Evolutionary conservation across 1,140 invertebrate genomes (phyloP), one percentile per base, ranked within the genome.

Genomic region (Zaprionus davidi): DNA sequence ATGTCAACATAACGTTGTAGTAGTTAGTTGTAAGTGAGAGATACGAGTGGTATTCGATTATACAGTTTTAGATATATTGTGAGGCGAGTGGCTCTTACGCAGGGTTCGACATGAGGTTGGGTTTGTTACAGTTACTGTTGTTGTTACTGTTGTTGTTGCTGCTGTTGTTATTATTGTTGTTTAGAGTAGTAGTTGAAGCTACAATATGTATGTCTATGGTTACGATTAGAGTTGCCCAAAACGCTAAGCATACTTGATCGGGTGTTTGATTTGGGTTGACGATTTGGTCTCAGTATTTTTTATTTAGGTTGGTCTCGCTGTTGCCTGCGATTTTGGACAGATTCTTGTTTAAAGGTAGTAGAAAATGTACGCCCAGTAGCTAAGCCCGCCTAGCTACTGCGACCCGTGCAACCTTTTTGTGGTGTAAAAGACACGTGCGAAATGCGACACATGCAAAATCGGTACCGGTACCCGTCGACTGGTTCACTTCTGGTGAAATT

Each of bases 261-360:
- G 36, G 36, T 53, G n/a, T 46, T 46, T 41, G n/a, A 41, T 46
- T 46, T 46, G 41, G 15, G 15, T n/a, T 9, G 20, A 49, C 22
- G 28, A 38, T 31, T 65, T 53, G 20, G 24, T 64, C 20, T 71
- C 22, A 26, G 51, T 71, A 55, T 59, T 9, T 46, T 44, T 17
- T 46, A 9, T 17, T 41, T 41, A 6, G 4, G 15, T 41, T n/a
- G n/a, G 38, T 41, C 6, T 69, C 63, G 78, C 71, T 76, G 67
- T 63, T 66, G 57, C 59, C 63, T 76, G 78, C 75, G 78, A 88
- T 92, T 92, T 92, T 92, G 91, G 91, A 92, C 91, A 92, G 91
- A 92, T 92, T 92, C 91, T 92, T 92, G 91, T 92, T 92, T 92
- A 91, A 90, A 92, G 82, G 91, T 92, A 92, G 91, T 92, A 92